phyloP scores from a whole-genome alignment of 2,888 invertebrate species.

The Diachrysia chrysitis region DNA sequence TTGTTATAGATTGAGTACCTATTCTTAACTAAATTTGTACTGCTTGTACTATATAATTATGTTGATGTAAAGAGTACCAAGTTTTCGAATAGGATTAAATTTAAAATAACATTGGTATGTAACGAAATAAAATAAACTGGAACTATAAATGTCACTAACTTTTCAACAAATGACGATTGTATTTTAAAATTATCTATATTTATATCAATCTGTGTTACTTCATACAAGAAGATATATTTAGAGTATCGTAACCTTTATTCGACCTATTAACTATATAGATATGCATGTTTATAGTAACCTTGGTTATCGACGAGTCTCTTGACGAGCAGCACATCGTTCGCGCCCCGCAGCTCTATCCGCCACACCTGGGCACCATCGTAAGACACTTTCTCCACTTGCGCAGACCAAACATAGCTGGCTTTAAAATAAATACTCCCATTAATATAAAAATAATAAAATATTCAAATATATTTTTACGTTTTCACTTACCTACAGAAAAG shows the following conservation, averaged over 20 bases:
- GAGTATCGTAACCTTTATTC: neutral
- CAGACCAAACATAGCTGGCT: slow-evolving; percentile 35
- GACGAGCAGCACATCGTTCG: slow-evolving; percentile 57
- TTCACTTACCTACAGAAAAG: slow-evolving; percentile 56
- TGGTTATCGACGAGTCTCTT: slow-evolving; percentile 57
- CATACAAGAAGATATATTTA: neutral
- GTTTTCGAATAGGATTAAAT: too few relatives aligned
- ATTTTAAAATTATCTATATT: neutral
- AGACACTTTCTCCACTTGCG: slow-evolving; percentile 30
- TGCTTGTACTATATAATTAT: too few relatives aligned
- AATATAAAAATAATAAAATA: slow-evolving; percentile 10
- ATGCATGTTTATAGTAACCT: slow-evolving; percentile 49
- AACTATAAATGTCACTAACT: neutral
- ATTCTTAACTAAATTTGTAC: too few relatives aligned
- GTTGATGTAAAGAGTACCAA: too few relatives aligned
- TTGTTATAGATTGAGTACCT: too few relatives aligned
- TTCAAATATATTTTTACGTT: slow-evolving; percentile 18
- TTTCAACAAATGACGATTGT: neutral
- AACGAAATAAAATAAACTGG: neutral
- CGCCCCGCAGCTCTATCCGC: slow-evolving; percentile 52
- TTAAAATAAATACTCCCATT: slow-evolving; percentile 18
- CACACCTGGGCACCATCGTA: slow-evolving; percentile 69
- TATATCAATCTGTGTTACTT: neutral
- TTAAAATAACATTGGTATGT: too few relatives aligned
- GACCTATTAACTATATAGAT: neutral